Evolutionary conservation across 2,113 vertebrate genomes (phyloP).

Genomic region (Epinephelus fuscoguttatus): DNA sequence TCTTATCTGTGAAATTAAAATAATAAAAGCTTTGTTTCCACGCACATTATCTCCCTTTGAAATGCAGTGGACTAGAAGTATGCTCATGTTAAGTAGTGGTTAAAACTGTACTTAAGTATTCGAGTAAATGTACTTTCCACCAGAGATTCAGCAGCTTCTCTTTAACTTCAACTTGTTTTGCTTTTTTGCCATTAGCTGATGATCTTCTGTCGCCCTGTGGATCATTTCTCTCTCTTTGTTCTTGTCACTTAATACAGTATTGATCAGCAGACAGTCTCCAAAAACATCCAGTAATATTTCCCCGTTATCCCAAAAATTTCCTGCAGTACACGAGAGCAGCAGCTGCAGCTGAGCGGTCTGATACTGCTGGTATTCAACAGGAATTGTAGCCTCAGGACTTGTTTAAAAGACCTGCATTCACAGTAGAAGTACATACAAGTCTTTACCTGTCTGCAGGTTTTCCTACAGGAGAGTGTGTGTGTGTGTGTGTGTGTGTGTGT

Average conservation of each 20-base stretch:
- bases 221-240: neutral
- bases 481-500: slow-evolving; percentile 39
- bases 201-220: no score
- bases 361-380: slow-evolving; percentile 3
- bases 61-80: neutral
- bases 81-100: neutral
- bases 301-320: neutral
- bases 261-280: neutral
- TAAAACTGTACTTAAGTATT: neutral
- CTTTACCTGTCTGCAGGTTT: slow-evolving; percentile 57
- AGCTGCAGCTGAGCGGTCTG: slow-evolving; percentile 1
- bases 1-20: no score
- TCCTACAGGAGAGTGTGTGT: neutral
- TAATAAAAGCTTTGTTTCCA: no score
- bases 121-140: neutral
- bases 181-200: no score
- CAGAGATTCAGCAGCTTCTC: neutral
- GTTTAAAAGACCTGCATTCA: slow-evolving; percentile 28
- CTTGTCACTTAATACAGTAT: neutral
- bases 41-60: no score
- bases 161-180: neutral
- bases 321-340: neutral
- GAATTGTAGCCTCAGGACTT: slow-evolving; percentile 50
- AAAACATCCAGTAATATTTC: neutral
- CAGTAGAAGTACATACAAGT: slow-evolving; percentile 67